phyloP scores from a whole-genome alignment of 2,797 vertebrate genomes.

The Benthosema pterotum region DNA sequence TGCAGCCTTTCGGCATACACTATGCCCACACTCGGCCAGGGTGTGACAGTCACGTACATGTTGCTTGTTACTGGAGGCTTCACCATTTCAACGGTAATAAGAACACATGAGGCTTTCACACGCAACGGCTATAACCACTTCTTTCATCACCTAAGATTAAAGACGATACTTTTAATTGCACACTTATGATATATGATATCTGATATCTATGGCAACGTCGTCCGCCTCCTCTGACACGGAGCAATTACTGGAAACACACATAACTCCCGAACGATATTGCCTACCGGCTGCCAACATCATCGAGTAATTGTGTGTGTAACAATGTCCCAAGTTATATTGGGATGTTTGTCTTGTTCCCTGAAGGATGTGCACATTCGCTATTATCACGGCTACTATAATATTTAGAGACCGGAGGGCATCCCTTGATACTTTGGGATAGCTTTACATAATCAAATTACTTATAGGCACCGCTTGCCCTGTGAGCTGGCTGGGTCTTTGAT shows the following conservation, averaged over 20 bases:
- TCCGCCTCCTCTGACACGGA: slow-evolving; percentile 12
- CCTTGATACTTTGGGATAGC: slow-evolving; percentile 46
- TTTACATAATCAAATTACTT: slow-evolving; percentile 68
- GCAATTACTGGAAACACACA: slow-evolving; percentile 27
- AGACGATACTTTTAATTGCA: too few relatives aligned
- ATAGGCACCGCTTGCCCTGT: slow-evolving; percentile 59
- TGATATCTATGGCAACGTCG: slow-evolving; percentile 18
- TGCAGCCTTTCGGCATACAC: too few relatives aligned
- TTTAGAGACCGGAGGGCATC: slow-evolving; percentile 44
- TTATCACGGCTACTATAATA: slow-evolving; percentile 45
- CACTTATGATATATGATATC: neutral
- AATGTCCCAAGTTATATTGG: slow-evolving; percentile 18
- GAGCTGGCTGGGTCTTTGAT: slow-evolving; percentile 64
- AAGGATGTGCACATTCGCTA: slow-evolving; percentile 39
- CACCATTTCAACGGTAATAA: too few relatives aligned
- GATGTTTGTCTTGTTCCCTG: slow-evolving; percentile 30
- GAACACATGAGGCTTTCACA: neutral
- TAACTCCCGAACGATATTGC: slow-evolving; percentile 39
- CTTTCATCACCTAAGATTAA: too few relatives aligned
- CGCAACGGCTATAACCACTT: neutral
- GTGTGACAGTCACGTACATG: too few relatives aligned
- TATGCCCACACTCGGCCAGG: too few relatives aligned
- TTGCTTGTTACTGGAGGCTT: too few relatives aligned
- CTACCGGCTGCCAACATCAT: slow-evolving; percentile 33
- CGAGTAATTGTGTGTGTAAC: slow-evolving; percentile 41